Evolutionary conservation across 2,888 invertebrate genomes (phyloP).

Genomic region (Cephus pygmeus): DNA sequence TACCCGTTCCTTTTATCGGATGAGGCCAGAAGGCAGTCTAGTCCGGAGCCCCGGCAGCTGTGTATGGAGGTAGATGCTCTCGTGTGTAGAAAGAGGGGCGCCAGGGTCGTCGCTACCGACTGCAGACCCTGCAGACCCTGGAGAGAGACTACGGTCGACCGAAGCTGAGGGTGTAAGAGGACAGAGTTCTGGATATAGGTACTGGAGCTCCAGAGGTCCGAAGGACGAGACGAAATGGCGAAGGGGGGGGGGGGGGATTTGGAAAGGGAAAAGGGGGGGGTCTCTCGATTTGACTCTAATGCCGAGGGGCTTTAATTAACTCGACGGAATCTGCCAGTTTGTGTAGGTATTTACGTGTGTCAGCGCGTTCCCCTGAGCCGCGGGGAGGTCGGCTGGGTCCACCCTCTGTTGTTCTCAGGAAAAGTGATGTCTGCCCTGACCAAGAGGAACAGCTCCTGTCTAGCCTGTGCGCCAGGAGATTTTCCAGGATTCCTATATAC

Average conservation of each 20-base stretch:
- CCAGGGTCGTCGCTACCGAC: neutral
- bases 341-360: slow-evolving; percentile 54
- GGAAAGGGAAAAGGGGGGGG: slow-evolving; percentile 3
- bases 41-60: slow-evolving; percentile 1
- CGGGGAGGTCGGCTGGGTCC: slow-evolving; percentile 22
- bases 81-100: neutral
- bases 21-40: slow-evolving; percentile 40
- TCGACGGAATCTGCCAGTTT: slow-evolving; percentile 46
- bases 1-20: slow-evolving; percentile 58
- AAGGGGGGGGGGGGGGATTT: neutral
- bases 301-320: slow-evolving; percentile 53
- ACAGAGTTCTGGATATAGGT: neutral
- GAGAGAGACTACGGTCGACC: neutral
- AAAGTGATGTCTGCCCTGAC: slow-evolving; percentile 31
- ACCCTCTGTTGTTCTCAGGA: slow-evolving; percentile 23
- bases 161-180: neutral
- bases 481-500: neutral
- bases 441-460: neutral
- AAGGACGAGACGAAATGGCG: neutral
- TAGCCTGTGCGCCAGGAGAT: neutral
- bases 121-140: neutral
- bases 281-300: slow-evolving; percentile 50
- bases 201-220: neutral
- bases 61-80: slow-evolving; percentile 5
- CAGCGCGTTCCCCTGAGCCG: slow-evolving; percentile 40